Percentiles rank a stretch among this genome's conserved stretches.
phyloP scores from a whole-genome alignment of 2,797 vertebrate species.

The Hephaestus fuliginosus region DNA sequence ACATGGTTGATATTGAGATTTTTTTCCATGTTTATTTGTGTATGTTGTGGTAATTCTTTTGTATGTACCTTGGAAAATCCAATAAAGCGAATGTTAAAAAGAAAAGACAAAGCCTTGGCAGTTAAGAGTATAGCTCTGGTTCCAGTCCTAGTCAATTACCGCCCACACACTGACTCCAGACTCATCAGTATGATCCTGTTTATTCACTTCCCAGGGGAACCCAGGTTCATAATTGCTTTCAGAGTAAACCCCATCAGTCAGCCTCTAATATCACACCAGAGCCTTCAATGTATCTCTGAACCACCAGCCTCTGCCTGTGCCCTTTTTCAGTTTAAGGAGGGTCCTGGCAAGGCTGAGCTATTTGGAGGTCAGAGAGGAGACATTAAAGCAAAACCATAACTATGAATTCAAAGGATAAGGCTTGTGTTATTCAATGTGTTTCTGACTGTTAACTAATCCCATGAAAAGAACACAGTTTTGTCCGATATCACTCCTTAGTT shows the following conservation, averaged over 20 bases:
- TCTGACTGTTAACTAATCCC: not conserved
- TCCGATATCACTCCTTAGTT: not conserved
- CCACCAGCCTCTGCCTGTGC: conserved; percentile 16
- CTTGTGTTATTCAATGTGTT: not conserved
- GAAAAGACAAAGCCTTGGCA: not conserved
- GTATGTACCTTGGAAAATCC: not conserved
- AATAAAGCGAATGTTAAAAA: not conserved
- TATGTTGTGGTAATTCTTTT: not conserved
- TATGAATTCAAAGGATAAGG: not conserved
- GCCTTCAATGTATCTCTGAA: conserved; percentile 25
- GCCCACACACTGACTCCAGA: conserved; percentile 51
- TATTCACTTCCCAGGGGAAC: conserved; percentile 54
- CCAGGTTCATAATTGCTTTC: conserved; percentile 69
- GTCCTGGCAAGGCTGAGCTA: not conserved
- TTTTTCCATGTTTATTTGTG: not conserved
- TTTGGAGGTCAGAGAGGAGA: conserved; percentile 21
- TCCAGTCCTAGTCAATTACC: conserved; percentile 58
- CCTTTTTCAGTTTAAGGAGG: conserved; percentile 13
- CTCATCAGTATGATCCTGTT: conserved; percentile 73
- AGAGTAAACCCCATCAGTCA: conserved; percentile 64
- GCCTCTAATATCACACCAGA: conserved; percentile 45
- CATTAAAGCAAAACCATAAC: conserved; percentile 6
- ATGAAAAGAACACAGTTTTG: not conserved
- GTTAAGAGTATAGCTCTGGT: conserved; percentile 26
- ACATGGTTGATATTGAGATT: not conserved